Conservation (phyloP, 1,140 invertebrate genomes). For the Philotrypesis tridentata region DNA sequence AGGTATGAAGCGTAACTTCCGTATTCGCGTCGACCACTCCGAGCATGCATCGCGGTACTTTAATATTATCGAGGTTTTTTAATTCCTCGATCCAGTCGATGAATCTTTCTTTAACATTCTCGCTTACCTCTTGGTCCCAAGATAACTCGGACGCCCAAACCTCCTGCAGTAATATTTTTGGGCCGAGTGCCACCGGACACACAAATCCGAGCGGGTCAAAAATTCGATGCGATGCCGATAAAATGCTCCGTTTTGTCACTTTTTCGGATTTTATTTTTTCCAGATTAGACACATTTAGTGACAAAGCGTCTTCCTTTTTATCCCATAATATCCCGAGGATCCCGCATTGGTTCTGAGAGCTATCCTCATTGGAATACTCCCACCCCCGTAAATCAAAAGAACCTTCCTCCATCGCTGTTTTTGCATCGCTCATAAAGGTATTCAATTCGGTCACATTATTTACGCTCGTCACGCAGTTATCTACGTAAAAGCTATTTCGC, state of each 20-base stretch:
- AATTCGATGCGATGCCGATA: not conserved
- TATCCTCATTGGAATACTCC: too few species aligned
- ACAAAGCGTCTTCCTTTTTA: too few species aligned
- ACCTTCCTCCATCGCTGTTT: too few species aligned
- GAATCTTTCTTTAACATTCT: constrained; percentile 17
- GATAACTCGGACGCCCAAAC: constrained; percentile 44
- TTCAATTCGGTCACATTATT: too few species aligned
- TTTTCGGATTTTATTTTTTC: not conserved
- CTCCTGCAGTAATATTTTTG: constrained; percentile 53
- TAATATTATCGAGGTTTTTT: constrained; percentile 4
- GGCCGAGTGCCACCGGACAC: constrained; percentile 47
- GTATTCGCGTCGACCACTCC: not conserved
- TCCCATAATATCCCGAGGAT: too few species aligned
- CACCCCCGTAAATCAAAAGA: too few species aligned
- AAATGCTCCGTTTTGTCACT: constrained; percentile 11
- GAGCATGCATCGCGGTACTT: constrained; percentile 21
- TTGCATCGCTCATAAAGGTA: too few species aligned
- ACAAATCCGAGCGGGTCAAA: constrained; percentile 15
- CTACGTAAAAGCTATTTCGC: too few species aligned
- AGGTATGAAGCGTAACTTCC: not conserved
- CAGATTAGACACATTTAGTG: too few species aligned
- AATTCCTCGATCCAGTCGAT: constrained; percentile 23
- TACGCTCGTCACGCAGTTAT: too few species aligned
- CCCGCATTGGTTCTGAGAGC: too few species aligned
- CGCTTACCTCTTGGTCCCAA: constrained; percentile 8